Evolutionary conservation across 2,888 invertebrate genomes (phyloP), one percentile per base, ranked within the genome.

Genomic region (Leucophenga montana): DNA sequence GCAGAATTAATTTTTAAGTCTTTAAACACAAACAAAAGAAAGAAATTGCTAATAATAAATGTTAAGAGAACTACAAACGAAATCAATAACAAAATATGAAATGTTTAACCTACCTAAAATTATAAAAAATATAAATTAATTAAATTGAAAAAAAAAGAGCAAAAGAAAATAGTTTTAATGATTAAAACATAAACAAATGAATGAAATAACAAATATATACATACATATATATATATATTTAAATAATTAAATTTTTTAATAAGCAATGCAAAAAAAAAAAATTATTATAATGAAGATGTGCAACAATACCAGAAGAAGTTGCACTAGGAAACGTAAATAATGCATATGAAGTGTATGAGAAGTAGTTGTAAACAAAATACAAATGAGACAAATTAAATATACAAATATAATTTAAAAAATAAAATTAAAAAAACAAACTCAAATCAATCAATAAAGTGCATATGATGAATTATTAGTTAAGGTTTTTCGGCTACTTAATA

Each of bases 311-410:
- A 79, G 78, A 84, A 46, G 9, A 59, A 81, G 57, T 81, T 83
- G 79, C 76, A 78, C 73, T 75, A 61, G 78, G 71, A 78, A 75
- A 44, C 31, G 3, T 18, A 18, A 56, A 66, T 74, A 76, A 64
- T 18, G 18, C 44, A 44, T 64, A 64, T 20, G 68, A 75, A 72
- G 75, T 70, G 76, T 61, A 79, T 73, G 81, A 84, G 83, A 71
- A 56, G 75, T 81, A 81, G 81, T 73, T 82, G 81, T 84, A 75
- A 81, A 83, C 78, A 79, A 75, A 79, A 80, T 77, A 68, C 73
- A 75, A 73, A 68, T 68, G 70, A 68, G 77, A 77, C 66, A 75
- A 73, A 27, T 22, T 22, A 59, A 48, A 50, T 57, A 69, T 69
- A 59, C 66, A 73, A 71, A 75, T 71, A 77, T 65, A 78, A 71